Percentiles rank a stretch among this genome's conserved stretches.
Evolutionary conservation across 1,140 invertebrate genomes (phyloP).

Genomic region (Ganaspis sp.): DNA sequence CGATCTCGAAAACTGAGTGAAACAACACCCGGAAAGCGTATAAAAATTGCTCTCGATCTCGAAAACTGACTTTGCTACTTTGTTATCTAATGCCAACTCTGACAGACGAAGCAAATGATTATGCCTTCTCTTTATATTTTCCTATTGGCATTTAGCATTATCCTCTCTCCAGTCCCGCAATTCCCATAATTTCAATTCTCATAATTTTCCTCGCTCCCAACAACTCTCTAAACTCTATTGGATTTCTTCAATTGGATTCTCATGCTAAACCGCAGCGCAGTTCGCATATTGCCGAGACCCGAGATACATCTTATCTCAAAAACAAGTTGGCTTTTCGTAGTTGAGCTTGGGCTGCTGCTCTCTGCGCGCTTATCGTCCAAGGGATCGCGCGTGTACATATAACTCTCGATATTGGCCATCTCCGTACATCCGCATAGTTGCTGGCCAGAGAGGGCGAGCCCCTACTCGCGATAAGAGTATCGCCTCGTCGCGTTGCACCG

Average conservation of each 20-base stretch:
- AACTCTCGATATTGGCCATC: slow-evolving; percentile 14
- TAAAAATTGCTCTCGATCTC: no score
- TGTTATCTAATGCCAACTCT: not conserved
- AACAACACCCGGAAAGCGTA: slow-evolving; percentile 36
- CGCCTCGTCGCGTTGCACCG: not conserved
- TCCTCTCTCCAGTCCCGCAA: not conserved
- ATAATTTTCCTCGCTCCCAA: slow-evolving; percentile 15
- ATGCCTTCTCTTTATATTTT: not conserved
- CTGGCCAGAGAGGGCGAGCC: not conserved
- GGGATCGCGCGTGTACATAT: not conserved
- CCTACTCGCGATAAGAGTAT: slow-evolving; percentile 5
- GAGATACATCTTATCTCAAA: slow-evolving; percentile 25
- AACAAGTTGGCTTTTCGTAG: slow-evolving; percentile 10
- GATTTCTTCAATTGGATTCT: slow-evolving; percentile 25
- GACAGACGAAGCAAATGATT: slow-evolving; percentile 11
- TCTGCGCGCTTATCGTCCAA: not conserved
- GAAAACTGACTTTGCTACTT: not conserved
- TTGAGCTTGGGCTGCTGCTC: not conserved
- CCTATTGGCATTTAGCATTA: slow-evolving; percentile 7
- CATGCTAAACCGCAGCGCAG: slow-evolving; percentile 19
- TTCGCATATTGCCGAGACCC: not conserved
- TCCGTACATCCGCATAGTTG: slow-evolving; percentile 3
- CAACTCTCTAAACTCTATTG: not conserved
- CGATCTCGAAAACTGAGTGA: not conserved
- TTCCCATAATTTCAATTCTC: slow-evolving; percentile 23